A percentile compares a stretch with the other conserved stretches of the same genome.
Conservation (phyloP, 2,113 vertebrate species). For the Poeciliopsis turrubarensis region DNA sequence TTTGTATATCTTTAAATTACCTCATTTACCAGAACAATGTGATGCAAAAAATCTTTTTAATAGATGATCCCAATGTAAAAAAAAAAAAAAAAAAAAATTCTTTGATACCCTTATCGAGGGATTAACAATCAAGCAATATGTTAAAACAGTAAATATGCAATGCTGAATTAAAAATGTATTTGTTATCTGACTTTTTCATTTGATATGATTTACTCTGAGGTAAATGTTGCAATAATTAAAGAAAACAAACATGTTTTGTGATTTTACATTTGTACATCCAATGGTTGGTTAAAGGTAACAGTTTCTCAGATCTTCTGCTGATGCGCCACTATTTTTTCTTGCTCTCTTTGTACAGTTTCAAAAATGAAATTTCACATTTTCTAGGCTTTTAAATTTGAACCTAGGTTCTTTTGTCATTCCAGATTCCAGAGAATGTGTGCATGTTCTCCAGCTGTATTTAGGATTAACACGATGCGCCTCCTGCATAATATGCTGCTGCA, state of each 20-base stretch:
- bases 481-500: neutral
- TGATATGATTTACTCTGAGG: neutral
- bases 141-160: constrained; percentile 72
- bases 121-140: constrained; percentile 60
- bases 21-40: constrained; percentile 57
- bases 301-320: neutral
- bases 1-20: constrained; percentile 32
- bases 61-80: constrained; percentile 28
- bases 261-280: neutral
- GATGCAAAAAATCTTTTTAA: constrained; percentile 63
- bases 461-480: neutral
- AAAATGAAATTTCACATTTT: too few species aligned
- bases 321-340: too few species aligned
- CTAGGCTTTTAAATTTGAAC: neutral
- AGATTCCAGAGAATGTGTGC: neutral
- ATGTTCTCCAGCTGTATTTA: neutral
- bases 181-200: neutral
- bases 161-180: constrained; percentile 43
- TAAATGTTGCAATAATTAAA: neutral
- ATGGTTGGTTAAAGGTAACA: neutral
- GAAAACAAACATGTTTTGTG: neutral
- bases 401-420: too few species aligned
- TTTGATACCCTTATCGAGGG: constrained; percentile 27
- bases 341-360: too few species aligned
- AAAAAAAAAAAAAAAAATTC: constrained; percentile 33